Conservation (phyloP, 2,888 invertebrate genomes). For the Platypus cylindrus region DNA sequence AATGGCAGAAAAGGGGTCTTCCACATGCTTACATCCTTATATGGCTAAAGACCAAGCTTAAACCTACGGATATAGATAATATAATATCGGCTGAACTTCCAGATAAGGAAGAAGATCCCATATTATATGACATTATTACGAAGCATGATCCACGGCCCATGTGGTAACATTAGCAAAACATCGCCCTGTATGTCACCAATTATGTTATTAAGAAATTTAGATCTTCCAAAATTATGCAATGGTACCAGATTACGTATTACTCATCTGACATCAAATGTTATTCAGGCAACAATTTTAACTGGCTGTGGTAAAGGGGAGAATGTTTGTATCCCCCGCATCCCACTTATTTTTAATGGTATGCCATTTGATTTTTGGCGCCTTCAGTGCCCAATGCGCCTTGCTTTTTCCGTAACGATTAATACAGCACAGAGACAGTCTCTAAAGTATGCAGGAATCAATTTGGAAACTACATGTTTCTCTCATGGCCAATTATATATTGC, state of each 20-base stretch:
- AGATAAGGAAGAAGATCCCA: slow-evolving; percentile 2
- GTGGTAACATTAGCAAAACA: slow-evolving; percentile 6
- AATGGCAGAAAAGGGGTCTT: neutral
- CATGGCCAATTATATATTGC: no score
- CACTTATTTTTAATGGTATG: no score
- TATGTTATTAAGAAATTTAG: neutral
- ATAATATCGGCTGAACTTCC: neutral
- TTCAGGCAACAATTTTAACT: no score
- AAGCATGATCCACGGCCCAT: slow-evolving; percentile 13
- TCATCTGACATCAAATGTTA: no score
- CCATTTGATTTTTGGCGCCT: no score
- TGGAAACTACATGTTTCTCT: no score
- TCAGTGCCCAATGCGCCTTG: no score
- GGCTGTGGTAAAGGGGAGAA: no score
- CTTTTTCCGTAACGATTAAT: no score
- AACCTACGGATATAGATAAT: neutral
- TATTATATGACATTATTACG: slow-evolving; percentile 8
- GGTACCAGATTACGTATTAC: neutral
- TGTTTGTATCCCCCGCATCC: no score
- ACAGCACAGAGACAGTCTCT: no score
- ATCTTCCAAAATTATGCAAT: neutral
- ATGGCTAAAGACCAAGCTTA: neutral
- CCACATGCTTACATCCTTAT: neutral
- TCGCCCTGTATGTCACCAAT: slow-evolving; percentile 8
- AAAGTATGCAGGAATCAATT: no score